Percentiles rank a stretch among this genome's conserved stretches.
These are phyloP conservation scores for Amiota minor DNA, from an alignment of 2,888 invertebrate species.

Conservation along the genomic window DNA sequence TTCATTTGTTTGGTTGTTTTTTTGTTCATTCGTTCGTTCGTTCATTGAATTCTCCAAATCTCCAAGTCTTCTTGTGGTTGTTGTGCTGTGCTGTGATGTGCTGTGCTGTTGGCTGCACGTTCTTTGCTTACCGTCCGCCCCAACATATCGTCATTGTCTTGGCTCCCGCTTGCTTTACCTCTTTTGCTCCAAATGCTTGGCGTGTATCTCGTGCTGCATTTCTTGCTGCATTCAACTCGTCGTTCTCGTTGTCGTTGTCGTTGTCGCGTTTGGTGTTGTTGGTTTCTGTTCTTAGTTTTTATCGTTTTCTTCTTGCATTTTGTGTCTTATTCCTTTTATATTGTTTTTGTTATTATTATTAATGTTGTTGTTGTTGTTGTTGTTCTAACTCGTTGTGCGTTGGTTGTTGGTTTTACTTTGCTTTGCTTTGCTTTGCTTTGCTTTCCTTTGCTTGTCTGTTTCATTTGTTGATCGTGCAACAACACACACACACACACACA, in stretches of 20 bases:
- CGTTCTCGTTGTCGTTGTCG: constrained; percentile 3
- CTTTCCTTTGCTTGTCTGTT: constrained; percentile 58
- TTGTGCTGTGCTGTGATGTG: neutral
- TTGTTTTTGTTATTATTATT: constrained; percentile 35
- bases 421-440: constrained; percentile 53
- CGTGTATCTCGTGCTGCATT: constrained; percentile 16
- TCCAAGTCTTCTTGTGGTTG: neutral
- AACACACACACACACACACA: constrained; percentile 54
- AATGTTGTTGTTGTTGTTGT: constrained; percentile 32
- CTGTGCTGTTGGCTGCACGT: neutral
- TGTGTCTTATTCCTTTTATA: constrained; percentile 25
- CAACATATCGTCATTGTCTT: neutral
- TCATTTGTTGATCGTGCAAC: constrained; percentile 68
- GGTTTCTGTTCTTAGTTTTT: constrained; percentile 29
- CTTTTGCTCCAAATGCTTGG: neutral
- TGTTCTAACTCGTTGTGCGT: constrained; percentile 59
- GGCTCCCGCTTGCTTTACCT: neutral
- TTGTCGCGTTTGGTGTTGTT: neutral
- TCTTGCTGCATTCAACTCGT: constrained; percentile 2
- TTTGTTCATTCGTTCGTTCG: constrained; percentile 8
- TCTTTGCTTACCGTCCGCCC: neutral
- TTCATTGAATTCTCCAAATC: neutral
- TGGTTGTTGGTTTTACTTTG: constrained; percentile 42
- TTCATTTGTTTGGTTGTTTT: neutral
- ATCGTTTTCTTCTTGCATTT: constrained; percentile 20